Evolutionary conservation across 53 echinoderm and acorn worm genomes (phyloP).

Genomic region (Temnopleurus reevesii): DNA sequence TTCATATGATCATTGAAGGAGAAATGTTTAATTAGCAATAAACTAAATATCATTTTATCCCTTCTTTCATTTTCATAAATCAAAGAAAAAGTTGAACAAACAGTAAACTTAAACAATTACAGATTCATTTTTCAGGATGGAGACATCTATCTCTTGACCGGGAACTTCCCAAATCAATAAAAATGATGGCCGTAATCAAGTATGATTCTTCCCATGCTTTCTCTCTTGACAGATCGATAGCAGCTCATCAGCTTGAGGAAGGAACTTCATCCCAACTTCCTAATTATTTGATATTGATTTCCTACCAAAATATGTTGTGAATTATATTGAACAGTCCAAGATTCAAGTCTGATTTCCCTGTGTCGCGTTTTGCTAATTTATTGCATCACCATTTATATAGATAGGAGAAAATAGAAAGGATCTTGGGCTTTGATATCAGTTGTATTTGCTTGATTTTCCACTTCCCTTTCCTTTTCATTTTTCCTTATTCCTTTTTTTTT

Average conservation of each 20-base stretch:
- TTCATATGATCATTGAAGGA: no score
- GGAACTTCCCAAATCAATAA: conserved; percentile 23
- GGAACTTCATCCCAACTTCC: neutral
- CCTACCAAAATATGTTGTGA: neutral
- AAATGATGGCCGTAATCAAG: neutral
- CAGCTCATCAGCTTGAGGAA: neutral
- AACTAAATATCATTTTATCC: neutral
- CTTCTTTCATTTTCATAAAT: neutral
- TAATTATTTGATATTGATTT: neutral
- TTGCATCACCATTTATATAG: no score
- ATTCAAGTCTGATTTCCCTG: no score
- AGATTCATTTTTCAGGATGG: neutral
- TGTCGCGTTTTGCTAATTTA: no score
- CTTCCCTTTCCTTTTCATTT: no score
- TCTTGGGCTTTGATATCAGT: no score
- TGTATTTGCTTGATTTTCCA: no score
- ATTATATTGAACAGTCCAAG: neutral
- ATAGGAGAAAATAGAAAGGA: no score
- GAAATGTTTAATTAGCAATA: no score
- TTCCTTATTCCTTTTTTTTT: no score
- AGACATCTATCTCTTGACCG: neutral
- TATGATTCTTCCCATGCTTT: neutral
- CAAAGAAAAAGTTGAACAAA: neutral
- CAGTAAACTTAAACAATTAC: neutral
- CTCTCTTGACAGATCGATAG: neutral